These are phyloP conservation scores for Drosophila truncata DNA, from an alignment of 1,140 invertebrate species.

Conservation along the genomic window DNA sequence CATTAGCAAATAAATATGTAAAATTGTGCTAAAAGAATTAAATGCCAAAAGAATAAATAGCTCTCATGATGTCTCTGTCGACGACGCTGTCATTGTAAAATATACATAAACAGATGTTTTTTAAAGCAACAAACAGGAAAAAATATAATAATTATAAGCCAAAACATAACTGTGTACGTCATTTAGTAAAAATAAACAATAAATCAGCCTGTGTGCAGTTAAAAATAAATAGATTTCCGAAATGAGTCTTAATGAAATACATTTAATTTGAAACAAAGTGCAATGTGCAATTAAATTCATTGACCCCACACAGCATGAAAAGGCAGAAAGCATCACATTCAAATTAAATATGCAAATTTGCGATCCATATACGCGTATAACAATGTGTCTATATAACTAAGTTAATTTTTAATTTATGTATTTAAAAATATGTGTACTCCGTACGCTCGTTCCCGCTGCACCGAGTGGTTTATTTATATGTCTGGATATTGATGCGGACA, in stretches of 20 bases:
- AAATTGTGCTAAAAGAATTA: slow-evolving; percentile 34
- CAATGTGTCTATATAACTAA: slow-evolving; percentile 36
- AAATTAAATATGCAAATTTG: slow-evolving; percentile 72
- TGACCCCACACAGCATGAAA: slow-evolving; percentile 57
- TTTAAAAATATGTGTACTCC: slow-evolving; percentile 19
- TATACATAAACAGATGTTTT: slow-evolving; percentile 44
- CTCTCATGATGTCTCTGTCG: slow-evolving; percentile 22
- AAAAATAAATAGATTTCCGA: slow-evolving; percentile 26
- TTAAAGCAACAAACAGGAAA: slow-evolving; percentile 9
- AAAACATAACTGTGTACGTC: slow-evolving; percentile 29
- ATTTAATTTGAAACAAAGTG: slow-evolving; percentile 41
- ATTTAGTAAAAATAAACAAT: slow-evolving; percentile 32
- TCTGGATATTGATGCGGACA: slow-evolving; percentile 30
- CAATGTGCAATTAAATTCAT: slow-evolving; percentile 64
- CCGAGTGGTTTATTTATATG: slow-evolving; percentile 27
- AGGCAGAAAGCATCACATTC: slow-evolving; percentile 55
- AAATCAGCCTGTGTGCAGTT: slow-evolving; percentile 27
- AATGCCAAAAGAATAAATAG: slow-evolving; percentile 35
- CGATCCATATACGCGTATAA: slow-evolving; percentile 28
- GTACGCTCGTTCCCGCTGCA: slow-evolving; percentile 13
- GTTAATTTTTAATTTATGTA: slow-evolving; percentile 39
- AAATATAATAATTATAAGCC: slow-evolving; percentile 8
- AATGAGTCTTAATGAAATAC: slow-evolving; percentile 25
- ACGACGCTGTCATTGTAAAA: slow-evolving; percentile 21
- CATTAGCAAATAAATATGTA: slow-evolving; percentile 62